phyloP scores from a whole-genome alignment of 2,113 vertebrate genomes.

The Oreocharis arfaki region DNA sequence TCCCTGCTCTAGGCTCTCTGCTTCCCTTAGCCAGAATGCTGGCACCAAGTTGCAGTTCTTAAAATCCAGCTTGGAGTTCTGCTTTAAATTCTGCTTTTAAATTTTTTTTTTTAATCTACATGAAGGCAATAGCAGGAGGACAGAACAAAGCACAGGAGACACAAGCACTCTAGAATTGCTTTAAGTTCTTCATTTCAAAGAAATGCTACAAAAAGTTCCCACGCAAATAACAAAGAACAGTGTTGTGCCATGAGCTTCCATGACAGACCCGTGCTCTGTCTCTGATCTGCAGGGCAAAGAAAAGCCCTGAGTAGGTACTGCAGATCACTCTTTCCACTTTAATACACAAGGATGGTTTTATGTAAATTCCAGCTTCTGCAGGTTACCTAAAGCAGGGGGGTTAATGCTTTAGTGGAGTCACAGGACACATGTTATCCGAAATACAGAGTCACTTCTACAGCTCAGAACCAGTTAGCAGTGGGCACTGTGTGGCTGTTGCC shows the following conservation, averaged over 20 bases:
- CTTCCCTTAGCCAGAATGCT: not conserved
- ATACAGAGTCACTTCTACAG: not conserved
- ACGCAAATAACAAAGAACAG: not conserved
- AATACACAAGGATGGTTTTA: not conserved
- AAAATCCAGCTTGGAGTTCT: not conserved
- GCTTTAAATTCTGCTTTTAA: not conserved
- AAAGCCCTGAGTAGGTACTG: not conserved
- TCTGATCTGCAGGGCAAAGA: not conserved
- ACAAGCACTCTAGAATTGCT: not conserved
- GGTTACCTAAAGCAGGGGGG: not conserved
- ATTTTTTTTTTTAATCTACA: not conserved
- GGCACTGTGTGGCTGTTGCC: not conserved
- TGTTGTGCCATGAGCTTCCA: not conserved
- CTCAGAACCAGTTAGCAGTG: not conserved
- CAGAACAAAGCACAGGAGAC: not conserved
- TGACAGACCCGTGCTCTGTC: not conserved
- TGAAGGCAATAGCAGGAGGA: not conserved
- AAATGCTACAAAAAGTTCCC: not conserved
- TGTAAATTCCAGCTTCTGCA: not conserved
- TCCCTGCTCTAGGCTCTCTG: not conserved
- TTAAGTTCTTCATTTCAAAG: constrained; percentile 16
- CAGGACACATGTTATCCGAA: not conserved
- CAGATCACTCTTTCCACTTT: not conserved
- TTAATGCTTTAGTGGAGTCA: not conserved
- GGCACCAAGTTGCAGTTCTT: not conserved